A percentile compares a stretch with the other conserved stretches of the same genome.
Conservation (phyloP, 2,888 invertebrate genomes). For the Cancer borealis region DNA sequence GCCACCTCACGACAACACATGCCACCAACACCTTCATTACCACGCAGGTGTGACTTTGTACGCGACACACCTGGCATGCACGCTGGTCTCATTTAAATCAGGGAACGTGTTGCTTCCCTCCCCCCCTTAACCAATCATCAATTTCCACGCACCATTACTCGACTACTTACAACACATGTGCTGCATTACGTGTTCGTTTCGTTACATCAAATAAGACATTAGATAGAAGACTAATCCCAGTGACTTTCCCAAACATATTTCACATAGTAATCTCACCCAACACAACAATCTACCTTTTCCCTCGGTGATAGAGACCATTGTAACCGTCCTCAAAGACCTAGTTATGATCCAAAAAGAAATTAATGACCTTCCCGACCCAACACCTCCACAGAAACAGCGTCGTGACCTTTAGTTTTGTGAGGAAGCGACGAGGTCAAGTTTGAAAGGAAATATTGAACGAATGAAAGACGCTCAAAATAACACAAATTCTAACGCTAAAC, state of each 20-base stretch:
- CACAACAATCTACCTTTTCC: background rate
- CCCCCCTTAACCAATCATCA: background rate
- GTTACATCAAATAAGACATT: background rate
- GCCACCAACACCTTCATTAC: background rate
- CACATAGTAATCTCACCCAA: background rate
- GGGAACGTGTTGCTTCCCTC: background rate
- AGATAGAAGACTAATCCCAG: background rate
- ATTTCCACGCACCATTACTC: background rate
- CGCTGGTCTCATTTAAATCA: background rate
- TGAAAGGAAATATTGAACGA: background rate
- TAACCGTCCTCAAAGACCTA: constrained; percentile 27
- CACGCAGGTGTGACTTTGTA: background rate
- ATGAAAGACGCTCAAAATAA: background rate
- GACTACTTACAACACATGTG: background rate
- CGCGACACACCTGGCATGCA: background rate
- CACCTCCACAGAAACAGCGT: background rate
- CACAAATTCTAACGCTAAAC: background rate
- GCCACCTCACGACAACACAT: background rate
- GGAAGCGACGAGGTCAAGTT: background rate
- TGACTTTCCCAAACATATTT: background rate
- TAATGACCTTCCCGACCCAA: background rate
- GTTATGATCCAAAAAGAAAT: background rate
- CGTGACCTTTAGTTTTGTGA: constrained; percentile 8
- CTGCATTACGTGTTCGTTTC: background rate
- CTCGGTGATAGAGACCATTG: background rate